These are phyloP conservation scores for Scatophagus argus DNA, from an alignment of 2,113 vertebrate genomes.

Conservation along the genomic window DNA sequence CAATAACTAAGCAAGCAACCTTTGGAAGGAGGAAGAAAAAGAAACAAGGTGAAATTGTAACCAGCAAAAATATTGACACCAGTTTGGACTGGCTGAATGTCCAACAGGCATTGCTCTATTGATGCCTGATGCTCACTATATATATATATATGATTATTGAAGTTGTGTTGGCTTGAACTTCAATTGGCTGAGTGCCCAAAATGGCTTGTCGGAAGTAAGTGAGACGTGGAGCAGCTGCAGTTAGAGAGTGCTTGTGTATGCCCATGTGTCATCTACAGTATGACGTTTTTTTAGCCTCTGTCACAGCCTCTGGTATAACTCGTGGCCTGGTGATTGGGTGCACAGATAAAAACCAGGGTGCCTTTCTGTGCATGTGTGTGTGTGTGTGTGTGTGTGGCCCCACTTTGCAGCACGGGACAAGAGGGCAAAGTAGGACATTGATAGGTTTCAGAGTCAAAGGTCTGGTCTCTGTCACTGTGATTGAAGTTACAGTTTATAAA, in stretches of 20 bases:
- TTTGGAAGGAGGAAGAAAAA: neutral
- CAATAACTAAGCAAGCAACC: neutral
- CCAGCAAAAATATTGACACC: neutral
- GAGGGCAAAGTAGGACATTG: constrained; percentile 34
- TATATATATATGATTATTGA: constrained; percentile 19
- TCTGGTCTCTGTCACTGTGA: constrained; percentile 78
- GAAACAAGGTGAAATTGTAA: constrained; percentile 1
- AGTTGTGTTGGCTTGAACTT: constrained; percentile 54
- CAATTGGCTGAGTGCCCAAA: constrained; percentile 77
- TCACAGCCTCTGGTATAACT: constrained; percentile 36
- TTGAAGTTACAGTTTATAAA: constrained; percentile 71
- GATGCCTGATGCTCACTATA: constrained; percentile 10
- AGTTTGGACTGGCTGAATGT: neutral
- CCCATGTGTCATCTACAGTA: constrained; percentile 32
- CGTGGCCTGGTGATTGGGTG: constrained; percentile 46
- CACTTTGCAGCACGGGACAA: constrained; percentile 14
- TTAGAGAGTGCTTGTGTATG: constrained; percentile 53
- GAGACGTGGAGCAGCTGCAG: constrained; percentile 87
- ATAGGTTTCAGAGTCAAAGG: constrained; percentile 51
- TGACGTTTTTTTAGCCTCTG: constrained; percentile 48
- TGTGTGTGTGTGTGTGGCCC: constrained; percentile 13
- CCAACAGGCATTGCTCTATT: neutral
- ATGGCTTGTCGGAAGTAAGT: constrained; percentile 86
- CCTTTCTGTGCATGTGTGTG: constrained; percentile 25
- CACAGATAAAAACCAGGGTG: constrained; percentile 40